Evolutionary conservation across 2,797 vertebrate species (phyloP), one percentile per base, ranked within the genome.

Genomic region (Gobio occitaniae): DNA sequence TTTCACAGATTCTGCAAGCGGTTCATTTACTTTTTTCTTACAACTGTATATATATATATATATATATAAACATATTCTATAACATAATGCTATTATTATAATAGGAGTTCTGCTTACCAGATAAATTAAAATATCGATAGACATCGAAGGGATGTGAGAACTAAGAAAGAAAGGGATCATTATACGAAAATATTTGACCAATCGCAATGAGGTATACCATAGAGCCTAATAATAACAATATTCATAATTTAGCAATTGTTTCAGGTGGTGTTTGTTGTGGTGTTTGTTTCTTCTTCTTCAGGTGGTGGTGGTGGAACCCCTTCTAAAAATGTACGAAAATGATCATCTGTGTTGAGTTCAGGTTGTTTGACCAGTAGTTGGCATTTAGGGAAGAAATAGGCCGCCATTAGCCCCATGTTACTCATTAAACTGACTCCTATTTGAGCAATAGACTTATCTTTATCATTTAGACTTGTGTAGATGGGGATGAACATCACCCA

Each of bases 381-480:
- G 80, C 97, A 97, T 83, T 97, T 97, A 61, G 97, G 98, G 61
- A 96, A 78, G 44, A 95, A 96, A 88, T 96, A 97, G 29, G 91
- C 81, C 0, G 84, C 93, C 81, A 97, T 0, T 29, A 98, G 90
- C 0, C 95, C 96, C 6, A 96, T 80, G 15, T 89, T 91, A 75
- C 95, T 95, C 29, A 90, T 9, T 79, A 98, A 74, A 71, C 89
- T 85, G 85, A 96, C 91, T 0, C 83, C 85, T 32, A 98, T 91
- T 83, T 96, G 94, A 3, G 93, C 74, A 0, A 96, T 89, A 0
- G 95, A 90, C 85, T 88, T 94, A n/a, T 92, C 47, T n/a, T 84
- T 89, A 0, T 89, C 52, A 32, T 16, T 78, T 41, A 96, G 86
- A 0, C 94, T 94, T 21, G 95, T 91, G 1, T 96, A 96, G 63